phyloP scores from a whole-genome alignment of 1,140 invertebrate species.

The Sminthurides bifidus region DNA sequence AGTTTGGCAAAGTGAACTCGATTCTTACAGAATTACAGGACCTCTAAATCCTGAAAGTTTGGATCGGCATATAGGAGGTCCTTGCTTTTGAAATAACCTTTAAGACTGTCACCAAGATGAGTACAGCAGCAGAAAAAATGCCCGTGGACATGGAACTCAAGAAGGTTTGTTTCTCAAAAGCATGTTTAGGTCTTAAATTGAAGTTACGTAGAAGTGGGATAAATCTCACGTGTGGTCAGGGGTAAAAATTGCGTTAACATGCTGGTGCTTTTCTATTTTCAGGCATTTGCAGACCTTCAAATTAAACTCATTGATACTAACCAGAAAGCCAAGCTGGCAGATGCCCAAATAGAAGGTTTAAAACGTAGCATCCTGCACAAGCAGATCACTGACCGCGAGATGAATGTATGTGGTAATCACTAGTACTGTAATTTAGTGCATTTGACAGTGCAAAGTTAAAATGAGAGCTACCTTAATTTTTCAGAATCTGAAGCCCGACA shows the following conservation, averaged over 20 bases:
- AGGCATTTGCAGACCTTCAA: slow-evolving; percentile 73
- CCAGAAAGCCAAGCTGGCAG: slow-evolving; percentile 64
- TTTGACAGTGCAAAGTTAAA: too few species aligned
- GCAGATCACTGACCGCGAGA: slow-evolving; percentile 53
- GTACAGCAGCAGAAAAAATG: slow-evolving; percentile 7
- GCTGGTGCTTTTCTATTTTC: slow-evolving; percentile 19
- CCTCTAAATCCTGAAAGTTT: too few species aligned
- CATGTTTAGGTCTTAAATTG: not conserved
- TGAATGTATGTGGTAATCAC: slow-evolving; percentile 38
- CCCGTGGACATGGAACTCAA: slow-evolving; percentile 27
- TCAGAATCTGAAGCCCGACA: slow-evolving; percentile 45
- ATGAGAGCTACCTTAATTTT: not conserved
- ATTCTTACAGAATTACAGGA: too few species aligned
- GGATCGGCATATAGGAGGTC: too few species aligned
- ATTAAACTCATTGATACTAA: slow-evolving; percentile 67
- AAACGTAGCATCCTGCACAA: slow-evolving; percentile 55
- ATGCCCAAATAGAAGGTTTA: slow-evolving; percentile 62
- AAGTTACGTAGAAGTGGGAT: not conserved
- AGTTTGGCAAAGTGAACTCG: too few species aligned
- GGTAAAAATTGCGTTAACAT: not conserved
- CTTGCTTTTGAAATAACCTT: too few species aligned
- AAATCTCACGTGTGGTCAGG: not conserved
- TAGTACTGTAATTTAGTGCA: slow-evolving; percentile 4
- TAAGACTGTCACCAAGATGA: slow-evolving; percentile 6
- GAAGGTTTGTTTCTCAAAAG: slow-evolving; percentile 16